Conservation (phyloP, 2,797 vertebrate genomes). For the Rousettus madagascariensis region DNA sequence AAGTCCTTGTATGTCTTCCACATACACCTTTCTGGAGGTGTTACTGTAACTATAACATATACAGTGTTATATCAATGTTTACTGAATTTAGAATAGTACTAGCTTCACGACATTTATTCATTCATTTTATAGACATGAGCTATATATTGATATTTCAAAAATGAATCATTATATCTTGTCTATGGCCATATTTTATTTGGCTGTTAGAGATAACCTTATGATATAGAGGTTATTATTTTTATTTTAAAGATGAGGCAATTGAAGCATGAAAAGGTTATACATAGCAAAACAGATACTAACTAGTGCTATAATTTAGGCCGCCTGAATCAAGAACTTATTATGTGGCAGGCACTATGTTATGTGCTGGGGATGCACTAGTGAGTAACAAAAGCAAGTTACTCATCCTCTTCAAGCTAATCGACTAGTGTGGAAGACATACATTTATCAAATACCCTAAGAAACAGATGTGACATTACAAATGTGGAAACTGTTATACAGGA, state of each 20-base stretch:
- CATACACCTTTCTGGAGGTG: background rate
- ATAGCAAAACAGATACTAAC: background rate
- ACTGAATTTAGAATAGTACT: background rate
- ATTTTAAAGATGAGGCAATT: constrained; percentile 1
- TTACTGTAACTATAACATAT: background rate
- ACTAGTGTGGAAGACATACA: background rate
- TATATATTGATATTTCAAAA: constrained; percentile 20
- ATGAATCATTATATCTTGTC: background rate
- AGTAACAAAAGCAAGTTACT: background rate
- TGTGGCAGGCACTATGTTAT: background rate
- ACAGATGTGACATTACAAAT: background rate
- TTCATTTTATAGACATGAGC: background rate
- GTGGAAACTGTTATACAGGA: background rate
- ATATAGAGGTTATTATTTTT: background rate
- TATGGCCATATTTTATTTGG: background rate
- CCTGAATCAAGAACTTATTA: background rate
- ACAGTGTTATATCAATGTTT: background rate
- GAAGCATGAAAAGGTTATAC: background rate
- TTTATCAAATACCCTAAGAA: background rate
- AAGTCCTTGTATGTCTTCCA: background rate
- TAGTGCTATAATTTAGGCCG: background rate
- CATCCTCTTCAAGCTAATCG: background rate
- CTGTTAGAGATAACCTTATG: background rate
- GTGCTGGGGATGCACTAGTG: background rate
- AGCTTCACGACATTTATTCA: background rate